phyloP scores from a whole-genome alignment of 2,113 vertebrate species.

The Microtus ochrogaster region DNA sequence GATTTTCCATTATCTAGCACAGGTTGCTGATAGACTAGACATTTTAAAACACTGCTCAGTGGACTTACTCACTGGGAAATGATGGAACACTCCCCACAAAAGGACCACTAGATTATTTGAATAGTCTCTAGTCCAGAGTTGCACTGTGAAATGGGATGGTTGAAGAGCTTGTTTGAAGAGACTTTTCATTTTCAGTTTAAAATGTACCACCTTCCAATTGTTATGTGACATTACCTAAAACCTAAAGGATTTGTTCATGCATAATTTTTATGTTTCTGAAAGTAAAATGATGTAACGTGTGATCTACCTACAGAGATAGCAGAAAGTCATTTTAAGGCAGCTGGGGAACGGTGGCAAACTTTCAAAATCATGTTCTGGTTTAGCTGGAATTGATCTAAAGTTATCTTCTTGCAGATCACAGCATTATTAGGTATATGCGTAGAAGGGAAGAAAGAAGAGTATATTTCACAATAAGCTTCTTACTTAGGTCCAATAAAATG shows the following conservation, averaged over 20 bases:
- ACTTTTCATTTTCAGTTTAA: conserved; percentile 55
- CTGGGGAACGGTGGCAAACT: background rate
- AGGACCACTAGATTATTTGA: background rate
- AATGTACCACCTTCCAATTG: background rate
- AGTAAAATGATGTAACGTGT: conserved; percentile 69
- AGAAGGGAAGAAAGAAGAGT: background rate
- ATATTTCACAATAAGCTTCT: background rate
- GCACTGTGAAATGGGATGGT: background rate
- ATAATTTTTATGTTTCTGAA: conserved; percentile 63
- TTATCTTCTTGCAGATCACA: background rate
- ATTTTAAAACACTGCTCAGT: conserved; percentile 32
- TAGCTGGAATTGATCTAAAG: background rate
- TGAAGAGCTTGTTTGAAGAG: conserved; percentile 49
- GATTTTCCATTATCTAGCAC: conserved; percentile 37
- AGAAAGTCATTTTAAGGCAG: conserved; percentile 40
- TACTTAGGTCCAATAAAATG: background rate
- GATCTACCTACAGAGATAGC: conserved; percentile 72
- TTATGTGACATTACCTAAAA: conserved; percentile 64
- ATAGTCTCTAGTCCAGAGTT: conserved; percentile 30
- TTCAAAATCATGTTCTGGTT: background rate
- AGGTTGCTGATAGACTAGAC: conserved; percentile 41
- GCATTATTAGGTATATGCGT: background rate
- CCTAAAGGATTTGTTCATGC: conserved; percentile 47
- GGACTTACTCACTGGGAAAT: conserved; percentile 48
- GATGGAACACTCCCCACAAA: background rate